These are phyloP conservation scores for Siniperca obscura DNA, from an alignment of 2,797 vertebrate genomes.

Conservation along the genomic window DNA sequence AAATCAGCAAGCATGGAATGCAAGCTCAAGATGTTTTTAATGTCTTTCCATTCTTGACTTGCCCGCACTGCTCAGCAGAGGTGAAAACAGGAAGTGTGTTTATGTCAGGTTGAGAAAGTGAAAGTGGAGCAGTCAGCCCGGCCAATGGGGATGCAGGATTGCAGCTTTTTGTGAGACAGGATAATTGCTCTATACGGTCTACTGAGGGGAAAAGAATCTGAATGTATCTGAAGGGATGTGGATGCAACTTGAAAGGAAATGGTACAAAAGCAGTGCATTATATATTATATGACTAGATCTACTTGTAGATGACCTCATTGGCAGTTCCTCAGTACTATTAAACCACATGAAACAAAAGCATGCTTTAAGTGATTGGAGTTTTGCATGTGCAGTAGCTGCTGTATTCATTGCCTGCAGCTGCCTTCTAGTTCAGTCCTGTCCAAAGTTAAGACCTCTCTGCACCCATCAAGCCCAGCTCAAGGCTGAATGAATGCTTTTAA, in stretches of 20 bases:
- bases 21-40: constrained; percentile 23
- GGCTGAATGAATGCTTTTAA: constrained; percentile 72
- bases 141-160: constrained; percentile 47
- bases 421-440: constrained; percentile 67
- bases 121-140: constrained; percentile 55
- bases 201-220: constrained; percentile 36
- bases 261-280: constrained; percentile 8
- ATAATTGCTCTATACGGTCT: constrained; percentile 53
- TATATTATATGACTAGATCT: constrained; percentile 15
- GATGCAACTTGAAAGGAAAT: constrained; percentile 41
- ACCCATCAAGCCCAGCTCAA: constrained; percentile 61
- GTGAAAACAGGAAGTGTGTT: constrained; percentile 51
- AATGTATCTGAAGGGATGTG: constrained; percentile 43
- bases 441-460: constrained; percentile 67
- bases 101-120: constrained; percentile 31
- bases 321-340: constrained; percentile 23
- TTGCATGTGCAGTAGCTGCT: constrained; percentile 54
- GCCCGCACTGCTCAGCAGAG: constrained; percentile 4
- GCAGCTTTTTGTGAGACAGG: constrained; percentile 60
- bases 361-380: constrained; percentile 48
- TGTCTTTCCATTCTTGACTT: constrained; percentile 17
- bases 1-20: constrained; percentile 11
- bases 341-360: constrained; percentile 32
- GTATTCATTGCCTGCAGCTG: constrained; percentile 73
- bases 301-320: not conserved